Base-by-base conservation (phyloP, 2,113 vertebrate species). In the Oreochromis aureus region DNA sequence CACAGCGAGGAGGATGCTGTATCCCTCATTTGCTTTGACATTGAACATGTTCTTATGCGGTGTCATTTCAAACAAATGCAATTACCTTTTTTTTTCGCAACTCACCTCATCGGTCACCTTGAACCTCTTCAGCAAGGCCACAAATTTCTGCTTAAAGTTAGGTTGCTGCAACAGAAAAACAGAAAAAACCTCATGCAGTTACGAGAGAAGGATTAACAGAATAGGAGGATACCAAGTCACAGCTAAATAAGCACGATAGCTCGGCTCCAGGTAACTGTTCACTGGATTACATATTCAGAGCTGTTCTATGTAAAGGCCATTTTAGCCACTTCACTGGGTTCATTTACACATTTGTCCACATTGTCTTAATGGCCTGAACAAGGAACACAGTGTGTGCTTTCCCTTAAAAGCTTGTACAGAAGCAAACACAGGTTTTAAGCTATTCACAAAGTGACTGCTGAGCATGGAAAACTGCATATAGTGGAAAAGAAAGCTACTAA, bases 91-190 rank as follows among this genome's bases (percentile, higher is more conserved):
- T 5, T 6, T 46, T 46, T 76, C 15, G 15, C 19, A 81, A 89
- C 96, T 94, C 87, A 97, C 97, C 97, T 97, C 97, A 63, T 97
- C 97, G 2, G 96, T 96, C 55, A 97, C 96, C 92, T 97, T 97
- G 92, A 97, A 97, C 94, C 97, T 96, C 93, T 97, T 97, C 84
- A 97, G 89, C 87, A 97, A 92, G 66, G 97, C 97, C 86, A 97
- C 96, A 89, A 97, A 97, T 93, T 97, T 97, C 94, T 97, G 97
- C 92, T 97, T 97, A 86, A 97, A 97, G 93, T 97, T 97, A 19
- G 96, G 96, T 95, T 97, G 97, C 97, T 97, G 91, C 71, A 86
- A 94, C 19, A 90, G 79, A 55, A 39, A 90, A 36, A 18, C 44
- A 63, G 19, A 19, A 48, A n/a, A 66, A 69, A 1, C 1, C 16